Evolutionary conservation across 1,140 invertebrate species (phyloP).

Genomic region (Aplysia californica): DNA sequence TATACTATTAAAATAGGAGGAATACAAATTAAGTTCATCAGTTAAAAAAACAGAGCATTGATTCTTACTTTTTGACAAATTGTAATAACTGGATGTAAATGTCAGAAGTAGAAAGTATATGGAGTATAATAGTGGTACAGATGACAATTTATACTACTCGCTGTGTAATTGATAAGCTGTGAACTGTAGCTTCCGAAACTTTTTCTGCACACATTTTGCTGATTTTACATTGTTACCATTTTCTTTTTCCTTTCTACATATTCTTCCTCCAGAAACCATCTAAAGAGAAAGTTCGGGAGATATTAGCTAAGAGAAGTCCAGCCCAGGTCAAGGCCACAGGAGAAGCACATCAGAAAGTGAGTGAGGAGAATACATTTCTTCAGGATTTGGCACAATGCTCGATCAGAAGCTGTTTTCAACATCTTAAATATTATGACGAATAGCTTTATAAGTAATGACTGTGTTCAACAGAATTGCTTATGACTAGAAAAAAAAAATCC

Average conservation of each 20-base stretch:
- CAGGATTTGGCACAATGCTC: neutral
- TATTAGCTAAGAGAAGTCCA: constrained; percentile 27
- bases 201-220: neutral
- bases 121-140: neutral
- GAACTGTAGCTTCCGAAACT: neutral
- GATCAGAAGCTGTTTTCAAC: constrained; percentile 41
- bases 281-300: constrained; percentile 13
- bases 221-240: neutral
- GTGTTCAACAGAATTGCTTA: neutral
- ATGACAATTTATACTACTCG: neutral
- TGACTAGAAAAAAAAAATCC: neutral
- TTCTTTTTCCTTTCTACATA: neutral
- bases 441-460: neutral
- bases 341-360: constrained; percentile 35
- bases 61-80: no score
- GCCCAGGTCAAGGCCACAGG: constrained; percentile 30
- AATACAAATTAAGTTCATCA: no score
- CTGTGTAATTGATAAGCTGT: neutral
- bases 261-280: constrained; percentile 1
- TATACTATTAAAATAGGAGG: no score
- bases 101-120: neutral
- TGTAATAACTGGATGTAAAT: neutral
- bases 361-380: neutral
- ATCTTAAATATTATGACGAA: constrained; percentile 28
- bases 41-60: no score